Conservation (phyloP, 2,797 vertebrate genomes). For the Sphenopsis melanotis region DNA sequence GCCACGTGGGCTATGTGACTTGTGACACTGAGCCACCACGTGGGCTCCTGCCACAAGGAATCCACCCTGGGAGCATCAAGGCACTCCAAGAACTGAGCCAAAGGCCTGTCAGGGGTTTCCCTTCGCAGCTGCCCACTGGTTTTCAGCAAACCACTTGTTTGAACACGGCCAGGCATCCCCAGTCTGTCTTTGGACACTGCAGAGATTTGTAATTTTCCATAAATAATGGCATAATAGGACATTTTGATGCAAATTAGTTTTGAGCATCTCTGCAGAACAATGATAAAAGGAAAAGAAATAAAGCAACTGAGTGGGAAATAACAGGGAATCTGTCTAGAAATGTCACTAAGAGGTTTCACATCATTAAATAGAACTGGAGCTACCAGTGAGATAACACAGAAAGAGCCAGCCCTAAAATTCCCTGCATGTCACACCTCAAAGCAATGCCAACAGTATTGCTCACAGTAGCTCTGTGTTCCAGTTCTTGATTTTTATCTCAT, state of each 20-base stretch:
- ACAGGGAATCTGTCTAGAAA: not conserved
- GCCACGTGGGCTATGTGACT: accelerated
- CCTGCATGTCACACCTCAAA: not conserved
- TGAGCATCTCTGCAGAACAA: not conserved
- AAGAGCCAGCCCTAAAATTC: not conserved
- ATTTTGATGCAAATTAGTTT: not conserved
- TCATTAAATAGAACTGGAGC: not conserved
- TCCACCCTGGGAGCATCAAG: not conserved
- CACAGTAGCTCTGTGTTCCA: not conserved
- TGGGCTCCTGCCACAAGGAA: not conserved
- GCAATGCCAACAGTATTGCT: not conserved
- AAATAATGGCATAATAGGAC: not conserved
- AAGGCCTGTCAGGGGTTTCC: not conserved
- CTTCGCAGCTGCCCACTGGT: not conserved
- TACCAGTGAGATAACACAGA: not conserved
- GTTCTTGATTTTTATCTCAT: not conserved
- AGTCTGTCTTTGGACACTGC: not conserved
- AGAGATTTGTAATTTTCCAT: not conserved
- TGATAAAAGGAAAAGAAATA: not conserved
- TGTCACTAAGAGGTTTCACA: not conserved
- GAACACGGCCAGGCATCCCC: not conserved
- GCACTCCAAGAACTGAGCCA: not conserved
- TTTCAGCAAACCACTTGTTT: not conserved
- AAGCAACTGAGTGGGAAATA: not conserved
- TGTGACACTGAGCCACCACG: not conserved